These are phyloP conservation scores for Amphiprion clarkii DNA, from an alignment of 2,797 vertebrate genomes.

Conservation along the genomic window DNA sequence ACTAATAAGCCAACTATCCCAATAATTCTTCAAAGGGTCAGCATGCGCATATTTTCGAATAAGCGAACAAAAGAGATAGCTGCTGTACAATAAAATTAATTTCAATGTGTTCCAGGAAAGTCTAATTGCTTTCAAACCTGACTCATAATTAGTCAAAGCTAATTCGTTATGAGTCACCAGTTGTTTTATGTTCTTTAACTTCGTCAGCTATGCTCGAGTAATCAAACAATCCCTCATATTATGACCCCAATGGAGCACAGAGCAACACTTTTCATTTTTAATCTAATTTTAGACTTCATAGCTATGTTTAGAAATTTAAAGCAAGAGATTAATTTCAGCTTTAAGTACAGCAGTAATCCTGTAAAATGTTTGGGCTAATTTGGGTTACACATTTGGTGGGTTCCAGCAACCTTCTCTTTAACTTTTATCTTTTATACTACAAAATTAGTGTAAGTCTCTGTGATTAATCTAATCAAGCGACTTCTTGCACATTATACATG, in stretches of 20 bases:
- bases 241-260: slow-evolving; percentile 14
- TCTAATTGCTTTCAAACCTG: slow-evolving; percentile 35
- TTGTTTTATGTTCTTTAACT: slow-evolving; percentile 36
- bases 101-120: slow-evolving; percentile 23
- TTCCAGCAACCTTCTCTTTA: not conserved
- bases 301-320: slow-evolving; percentile 6
- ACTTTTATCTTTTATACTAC: too few relatives aligned
- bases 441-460: not conserved
- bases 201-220: slow-evolving; percentile 31
- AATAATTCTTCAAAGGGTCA: not conserved
- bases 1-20: not conserved
- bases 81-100: slow-evolving; percentile 7
- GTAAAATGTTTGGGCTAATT: not conserved
- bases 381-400: not conserved
- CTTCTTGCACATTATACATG: not conserved
- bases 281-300: slow-evolving; percentile 21
- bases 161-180: slow-evolving; percentile 31
- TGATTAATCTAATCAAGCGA: not conserved
- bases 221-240: slow-evolving; percentile 45
- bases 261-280: slow-evolving; percentile 29
- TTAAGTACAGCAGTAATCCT: not conserved
- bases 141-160: slow-evolving; percentile 14
- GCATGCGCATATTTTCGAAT: slow-evolving; percentile 22
- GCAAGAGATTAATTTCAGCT: not conserved
- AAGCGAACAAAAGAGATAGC: slow-evolving; percentile 5